Conservation (phyloP, 2,113 vertebrate genomes). For the Clarias gariepinus region DNA sequence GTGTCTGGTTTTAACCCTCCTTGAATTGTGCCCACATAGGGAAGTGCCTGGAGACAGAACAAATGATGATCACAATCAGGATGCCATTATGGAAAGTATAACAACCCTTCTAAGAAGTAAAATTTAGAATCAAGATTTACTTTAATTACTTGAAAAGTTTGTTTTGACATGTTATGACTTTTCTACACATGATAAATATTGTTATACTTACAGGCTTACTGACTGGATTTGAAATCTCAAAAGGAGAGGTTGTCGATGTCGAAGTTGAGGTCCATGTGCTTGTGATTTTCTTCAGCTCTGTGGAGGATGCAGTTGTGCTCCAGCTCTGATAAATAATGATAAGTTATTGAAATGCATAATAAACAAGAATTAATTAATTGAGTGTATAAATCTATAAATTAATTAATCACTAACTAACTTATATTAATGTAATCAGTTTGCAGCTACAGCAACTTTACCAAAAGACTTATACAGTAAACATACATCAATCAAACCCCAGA, state of each 20-base stretch:
- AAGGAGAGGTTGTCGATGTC: conserved; percentile 1
- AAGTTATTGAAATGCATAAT: too few species aligned
- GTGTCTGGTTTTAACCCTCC: conserved; percentile 8
- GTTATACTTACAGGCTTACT: background rate
- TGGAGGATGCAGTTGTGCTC: too few species aligned
- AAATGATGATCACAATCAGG: background rate
- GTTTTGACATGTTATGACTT: too few species aligned
- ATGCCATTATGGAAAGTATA: background rate
- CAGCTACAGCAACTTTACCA: background rate
- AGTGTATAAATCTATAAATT: too few species aligned
- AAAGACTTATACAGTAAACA: background rate
- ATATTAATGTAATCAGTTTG: background rate
- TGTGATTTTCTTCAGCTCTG: too few species aligned
- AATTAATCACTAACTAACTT: too few species aligned
- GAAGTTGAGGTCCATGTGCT: too few species aligned
- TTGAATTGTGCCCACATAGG: background rate
- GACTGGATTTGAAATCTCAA: background rate
- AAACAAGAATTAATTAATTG: too few species aligned
- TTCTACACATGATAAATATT: background rate
- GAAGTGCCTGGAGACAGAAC: background rate
- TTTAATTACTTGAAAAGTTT: too few species aligned
- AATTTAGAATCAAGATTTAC: background rate
- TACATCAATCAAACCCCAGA: background rate
- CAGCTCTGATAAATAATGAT: too few species aligned
- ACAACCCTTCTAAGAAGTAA: background rate